These are phyloP conservation scores for Oreotragus oreotragus DNA, from an alignment of 2,113 vertebrate species.

Conservation along the genomic window DNA sequence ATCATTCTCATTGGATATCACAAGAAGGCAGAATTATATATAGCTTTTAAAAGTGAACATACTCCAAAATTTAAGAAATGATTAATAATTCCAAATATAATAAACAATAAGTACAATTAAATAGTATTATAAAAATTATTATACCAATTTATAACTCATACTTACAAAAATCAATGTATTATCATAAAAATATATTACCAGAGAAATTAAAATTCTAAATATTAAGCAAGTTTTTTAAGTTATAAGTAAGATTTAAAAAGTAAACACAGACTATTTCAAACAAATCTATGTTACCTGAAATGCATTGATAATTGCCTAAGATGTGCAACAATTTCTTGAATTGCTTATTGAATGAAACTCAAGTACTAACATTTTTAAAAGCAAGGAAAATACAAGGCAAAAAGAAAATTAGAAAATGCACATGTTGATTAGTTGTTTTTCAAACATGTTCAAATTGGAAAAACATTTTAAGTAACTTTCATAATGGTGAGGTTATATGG, in stretches of 20 bases:
- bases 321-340: constrained; percentile 33
- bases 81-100: background rate
- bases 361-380: constrained; percentile 52
- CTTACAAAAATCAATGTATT: background rate
- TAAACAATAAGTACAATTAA: background rate
- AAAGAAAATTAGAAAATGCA: constrained; percentile 84
- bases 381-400: constrained; percentile 52
- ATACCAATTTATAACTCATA: background rate
- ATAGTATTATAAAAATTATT: constrained; percentile 15
- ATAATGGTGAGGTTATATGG: constrained; percentile 53
- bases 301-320: constrained; percentile 48
- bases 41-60: background rate
- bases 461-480: constrained; percentile 70
- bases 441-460: constrained; percentile 77
- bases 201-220: background rate
- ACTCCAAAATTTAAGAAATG: background rate
- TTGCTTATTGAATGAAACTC: constrained; percentile 55
- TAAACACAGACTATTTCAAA: background rate
- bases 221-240: background rate
- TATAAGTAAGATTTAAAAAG: background rate
- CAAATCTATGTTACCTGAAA: background rate
- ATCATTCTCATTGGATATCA: background rate
- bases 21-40: background rate
- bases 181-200: background rate
- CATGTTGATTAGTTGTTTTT: constrained; percentile 77